Evolutionary conservation across 2,113 vertebrate genomes (phyloP).

Genomic region (Lepisosteus oculatus): DNA sequence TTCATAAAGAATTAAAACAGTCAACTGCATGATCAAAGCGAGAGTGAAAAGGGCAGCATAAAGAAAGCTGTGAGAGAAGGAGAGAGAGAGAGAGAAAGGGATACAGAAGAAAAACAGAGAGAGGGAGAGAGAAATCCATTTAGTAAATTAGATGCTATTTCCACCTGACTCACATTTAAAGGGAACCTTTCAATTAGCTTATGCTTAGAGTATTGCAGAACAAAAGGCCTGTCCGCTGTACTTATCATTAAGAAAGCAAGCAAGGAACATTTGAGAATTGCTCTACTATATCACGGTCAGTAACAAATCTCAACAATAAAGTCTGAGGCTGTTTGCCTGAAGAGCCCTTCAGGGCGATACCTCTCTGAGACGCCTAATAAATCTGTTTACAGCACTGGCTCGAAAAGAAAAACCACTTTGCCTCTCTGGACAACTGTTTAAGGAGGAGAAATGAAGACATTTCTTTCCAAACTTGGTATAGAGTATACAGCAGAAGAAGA

Average conservation of each 20-base stretch:
- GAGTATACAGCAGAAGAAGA: constrained; percentile 44
- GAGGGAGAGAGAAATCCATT: constrained; percentile 43
- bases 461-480: constrained; percentile 43
- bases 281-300: constrained; percentile 27
- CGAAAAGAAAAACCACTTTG: constrained; percentile 32
- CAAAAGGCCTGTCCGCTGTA: constrained; percentile 44
- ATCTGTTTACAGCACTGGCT: constrained; percentile 47
- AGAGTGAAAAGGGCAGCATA: constrained; percentile 5
- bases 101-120: neutral
- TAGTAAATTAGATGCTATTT: constrained; percentile 60
- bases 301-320: constrained; percentile 30
- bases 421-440: neutral
- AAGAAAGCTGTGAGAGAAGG: neutral
- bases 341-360: neutral
- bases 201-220: constrained; percentile 44
- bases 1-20: too few species aligned
- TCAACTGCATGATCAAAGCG: neutral
- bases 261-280: constrained; percentile 42
- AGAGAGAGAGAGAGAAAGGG: neutral
- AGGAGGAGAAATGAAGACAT: constrained; percentile 8
- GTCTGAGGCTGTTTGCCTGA: constrained; percentile 24
- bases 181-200: constrained; percentile 64
- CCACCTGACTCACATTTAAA: constrained; percentile 61
- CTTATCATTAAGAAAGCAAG: constrained; percentile 43
- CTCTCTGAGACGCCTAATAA: constrained; percentile 33